phyloP scores from a whole-genome alignment of 2,113 vertebrate genomes.

The Pristiophorus japonicus region DNA sequence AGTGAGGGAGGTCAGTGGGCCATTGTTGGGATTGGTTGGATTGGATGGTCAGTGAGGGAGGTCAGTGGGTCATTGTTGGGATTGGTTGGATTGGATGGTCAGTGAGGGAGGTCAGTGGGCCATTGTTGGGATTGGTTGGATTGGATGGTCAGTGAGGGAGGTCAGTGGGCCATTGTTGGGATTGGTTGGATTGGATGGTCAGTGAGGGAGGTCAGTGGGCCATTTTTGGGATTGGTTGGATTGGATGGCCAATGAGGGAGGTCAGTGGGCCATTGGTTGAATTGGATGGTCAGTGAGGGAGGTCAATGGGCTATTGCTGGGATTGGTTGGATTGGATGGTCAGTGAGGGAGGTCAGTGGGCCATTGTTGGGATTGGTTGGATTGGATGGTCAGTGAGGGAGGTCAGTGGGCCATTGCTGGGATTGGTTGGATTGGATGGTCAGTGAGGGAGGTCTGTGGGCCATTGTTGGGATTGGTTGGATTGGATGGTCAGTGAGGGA shows the following conservation, averaged over 20 bases:
- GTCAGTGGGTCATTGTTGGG: too few species aligned
- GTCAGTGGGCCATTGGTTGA: too few species aligned
- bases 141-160: neutral
- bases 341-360: neutral
- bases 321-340: neutral
- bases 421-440: neutral
- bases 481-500: neutral
- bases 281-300: neutral
- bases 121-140: neutral
- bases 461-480: neutral
- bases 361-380: neutral
- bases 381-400: neutral
- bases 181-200: neutral
- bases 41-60: neutral
- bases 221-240: neutral
- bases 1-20: neutral
- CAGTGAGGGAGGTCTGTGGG: neutral
- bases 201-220: neutral
- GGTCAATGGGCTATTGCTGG: too few species aligned
- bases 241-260: neutral
- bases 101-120: neutral
- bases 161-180: too few species aligned
- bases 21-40: neutral
- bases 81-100: neutral
- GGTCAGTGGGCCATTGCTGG: too few species aligned